Conservation (phyloP, 2,888 invertebrate species). For the Lampropteryx suffumata region DNA sequence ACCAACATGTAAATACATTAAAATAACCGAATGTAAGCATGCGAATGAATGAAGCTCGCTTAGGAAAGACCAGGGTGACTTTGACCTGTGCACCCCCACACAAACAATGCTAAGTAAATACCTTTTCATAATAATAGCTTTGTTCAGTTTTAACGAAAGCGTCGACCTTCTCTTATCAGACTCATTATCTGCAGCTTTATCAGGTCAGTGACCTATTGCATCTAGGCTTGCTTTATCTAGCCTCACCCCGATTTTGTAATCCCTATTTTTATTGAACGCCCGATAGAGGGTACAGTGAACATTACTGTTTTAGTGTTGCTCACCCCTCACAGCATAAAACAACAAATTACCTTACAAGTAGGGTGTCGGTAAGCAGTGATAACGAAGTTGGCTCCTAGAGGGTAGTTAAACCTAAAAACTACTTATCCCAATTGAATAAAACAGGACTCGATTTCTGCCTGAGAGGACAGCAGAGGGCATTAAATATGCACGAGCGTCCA, state of each 20-base stretch:
- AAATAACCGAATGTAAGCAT: no score
- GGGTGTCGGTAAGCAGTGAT: no score
- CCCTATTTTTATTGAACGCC: not conserved
- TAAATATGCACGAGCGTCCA: no score
- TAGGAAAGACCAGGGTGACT: no score
- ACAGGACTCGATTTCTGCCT: constrained; percentile 12
- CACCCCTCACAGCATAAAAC: no score
- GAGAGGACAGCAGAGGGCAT: no score
- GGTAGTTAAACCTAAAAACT: constrained; percentile 8
- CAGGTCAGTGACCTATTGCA: constrained; percentile 14
- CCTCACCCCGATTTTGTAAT: constrained; percentile 7
- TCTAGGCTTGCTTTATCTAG: constrained; percentile 4
- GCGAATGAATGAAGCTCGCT: no score
- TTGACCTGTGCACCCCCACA: no score
- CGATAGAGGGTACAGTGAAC: not conserved
- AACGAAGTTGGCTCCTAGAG: not conserved
- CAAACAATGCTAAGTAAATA: no score
- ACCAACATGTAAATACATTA: no score
- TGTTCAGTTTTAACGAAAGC: not conserved
- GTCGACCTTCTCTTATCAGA: constrained; percentile 6
- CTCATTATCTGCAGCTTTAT: constrained; percentile 1
- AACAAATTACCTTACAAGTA: no score
- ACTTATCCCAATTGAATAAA: constrained; percentile 30
- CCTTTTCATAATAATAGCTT: not conserved
- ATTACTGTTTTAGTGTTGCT: no score